Evolutionary conservation across 2,888 invertebrate species (phyloP).

Genomic region (Lymantria dispar): DNA sequence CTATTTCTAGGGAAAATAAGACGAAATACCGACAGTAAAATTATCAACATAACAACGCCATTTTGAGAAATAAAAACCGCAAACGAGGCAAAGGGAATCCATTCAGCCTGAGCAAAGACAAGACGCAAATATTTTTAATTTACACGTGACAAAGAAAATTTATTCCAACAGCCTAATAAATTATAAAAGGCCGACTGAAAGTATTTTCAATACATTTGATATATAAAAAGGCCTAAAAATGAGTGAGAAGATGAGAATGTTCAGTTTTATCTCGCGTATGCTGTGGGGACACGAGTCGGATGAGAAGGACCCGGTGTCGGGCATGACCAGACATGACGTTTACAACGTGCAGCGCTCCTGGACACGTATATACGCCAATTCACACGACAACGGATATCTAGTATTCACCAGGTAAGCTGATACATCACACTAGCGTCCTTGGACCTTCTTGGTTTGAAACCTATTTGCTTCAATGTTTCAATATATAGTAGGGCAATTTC

Average conservation of each 20-base stretch:
- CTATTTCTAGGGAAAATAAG: no score
- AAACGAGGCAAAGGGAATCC: no score
- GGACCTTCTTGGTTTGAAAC: neutral
- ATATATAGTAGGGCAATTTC: neutral
- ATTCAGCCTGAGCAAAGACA: no score
- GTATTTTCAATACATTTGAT: no score
- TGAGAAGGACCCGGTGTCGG: slow-evolving; percentile 35
- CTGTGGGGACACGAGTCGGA: slow-evolving; percentile 54
- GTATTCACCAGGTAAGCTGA: slow-evolving; percentile 44
- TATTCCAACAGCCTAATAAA: no score
- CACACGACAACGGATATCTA: slow-evolving; percentile 39
- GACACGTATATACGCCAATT: slow-evolving; percentile 37
- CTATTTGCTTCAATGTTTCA: neutral
- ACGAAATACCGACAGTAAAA: no score
- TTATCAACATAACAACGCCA: no score
- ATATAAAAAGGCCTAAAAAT: no score
- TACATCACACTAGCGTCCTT: neutral
- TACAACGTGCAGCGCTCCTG: slow-evolving; percentile 42
- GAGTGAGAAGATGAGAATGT: neutral
- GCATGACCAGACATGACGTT: slow-evolving; percentile 46
- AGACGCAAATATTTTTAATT: no score
- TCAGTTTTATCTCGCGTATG: slow-evolving; percentile 22
- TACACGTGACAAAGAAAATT: no score
- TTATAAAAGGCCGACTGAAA: no score
- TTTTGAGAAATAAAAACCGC: no score